Base-by-base conservation (phyloP, 2,797 vertebrate genomes). In the Diplodus puntazzo region DNA sequence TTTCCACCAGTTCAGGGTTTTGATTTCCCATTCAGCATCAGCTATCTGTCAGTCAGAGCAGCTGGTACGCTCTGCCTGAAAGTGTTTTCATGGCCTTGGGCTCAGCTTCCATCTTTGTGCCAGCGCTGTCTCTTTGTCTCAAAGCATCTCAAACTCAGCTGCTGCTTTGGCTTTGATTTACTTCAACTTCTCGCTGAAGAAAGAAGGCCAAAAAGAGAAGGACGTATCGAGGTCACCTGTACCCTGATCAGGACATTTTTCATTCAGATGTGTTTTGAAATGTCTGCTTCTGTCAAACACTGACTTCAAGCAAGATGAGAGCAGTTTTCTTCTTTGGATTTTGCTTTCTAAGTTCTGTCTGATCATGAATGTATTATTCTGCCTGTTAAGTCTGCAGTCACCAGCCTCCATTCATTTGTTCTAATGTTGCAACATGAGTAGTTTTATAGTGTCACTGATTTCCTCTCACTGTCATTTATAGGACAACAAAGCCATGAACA, bases 401-500 rank as follows among this genome's bases (percentile, higher is more conserved):
- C 45, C 12, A 16, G 10, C 9, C 18, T 12, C 13, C 5, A 21
- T 54, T 50, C 1, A 39, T 50, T 30, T 30, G 23, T 5, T n/a
- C 0, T 21, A 52, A 21, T 21, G 43, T 30, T 64, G 14, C 25
- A 13, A 20, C 25, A 27, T 61, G 27, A 8, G 1, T 20, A 46
- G 30, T 14, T 39, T 61, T 6, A 46, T 4, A 5, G 34, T 50
- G 12, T 69, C 1, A 34, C 11, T 30, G 1, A 46, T 8, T 23
- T 27, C 16, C 27, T 3, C 11, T 20, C 17, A 0, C 14, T 25
- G 11, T n/a, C 30, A 18, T 16, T 46, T 84, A 45, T 4, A 96
- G 95, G 93, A 96, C 86, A 93, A 58, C 79, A 92, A 89, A 75
- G 94, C 94, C 0, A 81, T 86, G 76, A 90, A 78, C 73, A 93